A percentile compares a stretch with the other conserved stretches of the same genome.
Conservation (phyloP, 2,113 vertebrate species). For the Anolis carolinensis region DNA sequence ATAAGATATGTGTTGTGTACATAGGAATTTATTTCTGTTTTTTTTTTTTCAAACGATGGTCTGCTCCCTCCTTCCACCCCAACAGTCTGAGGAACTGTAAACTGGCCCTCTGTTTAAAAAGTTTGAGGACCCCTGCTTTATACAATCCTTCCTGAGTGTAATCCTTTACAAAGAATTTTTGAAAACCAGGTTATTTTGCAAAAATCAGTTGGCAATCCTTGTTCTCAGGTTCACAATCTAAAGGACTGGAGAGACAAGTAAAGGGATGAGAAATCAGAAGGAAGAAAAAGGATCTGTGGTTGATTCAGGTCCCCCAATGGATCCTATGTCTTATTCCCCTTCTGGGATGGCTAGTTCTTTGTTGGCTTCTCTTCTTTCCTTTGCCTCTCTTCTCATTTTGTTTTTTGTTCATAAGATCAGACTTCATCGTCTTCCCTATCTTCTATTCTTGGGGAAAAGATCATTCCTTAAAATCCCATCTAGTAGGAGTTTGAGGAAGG, state of each 20-base stretch:
- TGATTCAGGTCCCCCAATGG: background rate
- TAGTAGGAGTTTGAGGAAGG: no score
- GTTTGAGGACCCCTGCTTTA: no score
- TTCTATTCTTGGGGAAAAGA: background rate
- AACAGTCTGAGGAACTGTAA: no score
- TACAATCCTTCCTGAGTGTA: no score
- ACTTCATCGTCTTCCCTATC: background rate
- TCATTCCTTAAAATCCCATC: no score
- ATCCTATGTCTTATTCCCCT: background rate
- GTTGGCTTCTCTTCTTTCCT: background rate
- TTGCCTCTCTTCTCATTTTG: background rate
- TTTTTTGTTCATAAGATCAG: background rate
- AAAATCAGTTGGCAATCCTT: background rate
- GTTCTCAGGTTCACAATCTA: background rate
- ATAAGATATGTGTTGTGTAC: no score
- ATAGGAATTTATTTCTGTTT: no score
- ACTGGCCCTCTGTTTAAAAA: no score
- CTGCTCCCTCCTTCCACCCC: no score
- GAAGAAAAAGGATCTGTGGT: background rate
- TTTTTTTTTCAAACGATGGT: no score
- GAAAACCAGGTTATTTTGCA: background rate
- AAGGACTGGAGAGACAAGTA: background rate
- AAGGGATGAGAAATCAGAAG: background rate
- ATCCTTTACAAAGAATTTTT: no score
- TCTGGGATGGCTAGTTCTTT: background rate